Evolutionary conservation across 2,888 invertebrate genomes (phyloP), one percentile per base, ranked within the genome.

Genomic region (Tetrapedia diversipes): DNA sequence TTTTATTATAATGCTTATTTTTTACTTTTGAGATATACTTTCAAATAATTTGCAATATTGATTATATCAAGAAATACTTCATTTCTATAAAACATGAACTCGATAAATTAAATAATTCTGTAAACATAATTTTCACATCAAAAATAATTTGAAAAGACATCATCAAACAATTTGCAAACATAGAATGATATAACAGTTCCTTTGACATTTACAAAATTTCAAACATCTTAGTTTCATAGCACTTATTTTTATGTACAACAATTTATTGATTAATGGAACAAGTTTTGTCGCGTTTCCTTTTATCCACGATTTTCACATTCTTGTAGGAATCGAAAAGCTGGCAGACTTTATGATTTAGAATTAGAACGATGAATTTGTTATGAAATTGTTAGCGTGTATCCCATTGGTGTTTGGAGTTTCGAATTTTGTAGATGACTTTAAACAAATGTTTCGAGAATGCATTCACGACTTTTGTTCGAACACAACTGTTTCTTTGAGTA

Each of bases 131-230:
- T 27, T 49, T 8, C 16, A 8, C 24, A 27, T 16, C 16, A 16
- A 41, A 60, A 41, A 19, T n/a, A 73, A 60, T 34, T 65, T 24
- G 67, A n/a, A 14, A 24, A 67, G 61, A 51, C 51, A 16, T 63
- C 32, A 79, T 43, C 57, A 81, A 79, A 75, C 34, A 71, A 67
- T 65, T 56, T 51, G 79, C 65, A 43, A 57, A 56, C 54, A 56
- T 64, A 70, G 67, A 74, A 79, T 29, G 70, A 64, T 70, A 67
- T 19, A 54, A 79, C 80, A 81, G 57, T 53, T n/a, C 11, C 29
- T 54, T 32, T 4, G 22, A 32, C 4, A 1, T 1, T 39, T 4
- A 1, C 1, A 8, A 29, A 41, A 32, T 2, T 11, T 34, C 4
- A 0, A 19, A 6, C 1, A 24, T 24, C 27, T 4, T 27, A n/a